These are phyloP conservation scores for Alsophila aescularia DNA, from an alignment of 2,888 invertebrate genomes.

Conservation along the genomic window DNA sequence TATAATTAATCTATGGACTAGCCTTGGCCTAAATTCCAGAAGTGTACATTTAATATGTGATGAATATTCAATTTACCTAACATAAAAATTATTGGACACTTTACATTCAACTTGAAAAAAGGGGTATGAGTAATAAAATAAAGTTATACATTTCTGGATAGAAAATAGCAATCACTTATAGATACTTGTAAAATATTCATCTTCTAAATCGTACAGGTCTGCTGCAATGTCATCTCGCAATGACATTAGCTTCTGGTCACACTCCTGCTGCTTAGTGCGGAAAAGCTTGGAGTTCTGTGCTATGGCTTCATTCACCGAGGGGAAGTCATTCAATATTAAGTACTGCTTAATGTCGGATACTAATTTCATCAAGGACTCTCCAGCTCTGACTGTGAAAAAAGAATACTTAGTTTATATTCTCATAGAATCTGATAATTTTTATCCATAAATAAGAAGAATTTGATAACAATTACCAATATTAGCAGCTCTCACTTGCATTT, in stretches of 20 bases:
- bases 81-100: too few species aligned
- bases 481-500: slow-evolving; percentile 98
- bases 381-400: slow-evolving; percentile 91
- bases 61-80: too few species aligned
- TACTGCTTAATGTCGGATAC: slow-evolving; percentile 99
- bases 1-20: too few species aligned
- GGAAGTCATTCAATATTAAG: slow-evolving; percentile 98
- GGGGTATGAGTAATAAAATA: too few species aligned
- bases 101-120: too few species aligned
- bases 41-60: too few species aligned
- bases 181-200: slow-evolving; percentile 95
- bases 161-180: slow-evolving; percentile 85
- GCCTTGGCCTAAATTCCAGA: too few species aligned
- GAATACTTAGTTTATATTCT: neutral
- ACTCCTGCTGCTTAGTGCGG: slow-evolving; percentile 95
- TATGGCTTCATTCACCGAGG: slow-evolving; percentile 98
- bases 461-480: slow-evolving; percentile 88
- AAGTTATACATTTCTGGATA: neutral
- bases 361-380: slow-evolving; percentile 98
- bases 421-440: too few species aligned
- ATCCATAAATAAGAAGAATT: too few species aligned
- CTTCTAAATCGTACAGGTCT: slow-evolving; percentile 95
- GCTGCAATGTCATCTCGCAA: slow-evolving; percentile 97
- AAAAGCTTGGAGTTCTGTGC: slow-evolving; percentile 96
- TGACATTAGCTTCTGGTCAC: slow-evolving; percentile 96